Evolutionary conservation across 2,113 vertebrate species (phyloP), one percentile per base, ranked within the genome.

Genomic region (Origma solitaria): DNA sequence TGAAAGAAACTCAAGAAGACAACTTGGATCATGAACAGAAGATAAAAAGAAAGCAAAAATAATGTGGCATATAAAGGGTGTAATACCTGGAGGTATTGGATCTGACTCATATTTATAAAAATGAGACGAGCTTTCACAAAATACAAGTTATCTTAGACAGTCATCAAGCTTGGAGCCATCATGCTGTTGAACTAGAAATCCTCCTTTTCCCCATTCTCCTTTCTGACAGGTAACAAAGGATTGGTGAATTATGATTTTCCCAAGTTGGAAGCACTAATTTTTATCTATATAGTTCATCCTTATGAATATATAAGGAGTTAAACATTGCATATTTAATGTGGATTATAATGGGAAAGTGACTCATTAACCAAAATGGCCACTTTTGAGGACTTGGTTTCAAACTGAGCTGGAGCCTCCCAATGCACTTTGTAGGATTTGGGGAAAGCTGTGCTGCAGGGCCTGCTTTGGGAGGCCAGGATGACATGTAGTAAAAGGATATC

Each of bases 301-400:
- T 98, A 97, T 96, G 96, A 93, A 95, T 94, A 89, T 86, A 94
- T 92, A 95, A 97, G 96, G 94, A 97, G 95, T 97, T 97, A 97
- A 97, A 93, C 95, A 85, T 97, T 96, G 95, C 95, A 97, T 98
- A 98, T 97, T 96, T 98, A 98, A 98, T 97, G 96, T 97, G 97
- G 97, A 97, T 98, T 98, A 97, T 98, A 97, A 98, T 98, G 98
- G 98, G 97, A 98, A 97, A 98, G 97, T 98, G 98, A 97, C 72
- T 97, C 95, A 86, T 97, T 96, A 95, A 97, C 90, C 94, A 88
- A 97, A 96, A 99, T 98, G 99, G 98, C 97, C 98, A 97, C 98
- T 97, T 97, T 98, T 94, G 96, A 98, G 98, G 98, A 98, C 98
- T 98, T 98, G 98, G 98, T 98, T 98, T 97, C 94, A 97, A 98